These are phyloP conservation scores for Brenthis daphne DNA, from an alignment of 2,888 invertebrate species.

Conservation along the genomic window DNA sequence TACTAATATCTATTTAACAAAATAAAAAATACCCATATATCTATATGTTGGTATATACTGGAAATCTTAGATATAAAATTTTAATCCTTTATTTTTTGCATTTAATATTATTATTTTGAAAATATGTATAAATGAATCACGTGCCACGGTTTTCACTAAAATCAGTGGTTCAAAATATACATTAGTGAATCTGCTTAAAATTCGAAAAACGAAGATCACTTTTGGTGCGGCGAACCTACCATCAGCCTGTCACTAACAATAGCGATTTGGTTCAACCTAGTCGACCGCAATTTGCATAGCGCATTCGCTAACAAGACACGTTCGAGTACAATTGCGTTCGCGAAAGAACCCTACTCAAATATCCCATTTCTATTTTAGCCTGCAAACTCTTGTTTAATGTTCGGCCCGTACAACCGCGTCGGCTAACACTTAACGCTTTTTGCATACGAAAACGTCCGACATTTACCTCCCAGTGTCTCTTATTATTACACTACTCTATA, in stretches of 20 bases:
- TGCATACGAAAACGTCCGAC: slow-evolving; percentile 78
- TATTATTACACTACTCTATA: slow-evolving; percentile 76
- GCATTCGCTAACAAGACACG: slow-evolving; percentile 81
- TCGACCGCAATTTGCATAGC: slow-evolving; percentile 68
- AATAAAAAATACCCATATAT: no score
- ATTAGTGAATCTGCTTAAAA: slow-evolving; percentile 31
- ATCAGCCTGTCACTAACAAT: slow-evolving; percentile 49
- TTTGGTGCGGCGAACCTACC: slow-evolving; percentile 39
- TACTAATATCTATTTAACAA: no score
- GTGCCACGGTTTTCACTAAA: slow-evolving; percentile 1
- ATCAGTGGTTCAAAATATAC: slow-evolving; percentile 16
- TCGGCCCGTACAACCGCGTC: slow-evolving; percentile 79
- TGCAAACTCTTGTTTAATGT: slow-evolving; percentile 80
- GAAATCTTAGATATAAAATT: not conserved
- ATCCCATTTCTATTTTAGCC: slow-evolving; percentile 81
- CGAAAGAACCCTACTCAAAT: slow-evolving; percentile 82
- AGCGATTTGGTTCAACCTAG: slow-evolving; percentile 53
- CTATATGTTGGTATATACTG: no score
- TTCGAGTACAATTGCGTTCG: slow-evolving; percentile 79
- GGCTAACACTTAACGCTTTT: slow-evolving; percentile 81
- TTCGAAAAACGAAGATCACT: slow-evolving; percentile 35
- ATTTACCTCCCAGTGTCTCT: slow-evolving; percentile 72
- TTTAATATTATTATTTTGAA: not conserved
- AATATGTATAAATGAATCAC: not conserved
- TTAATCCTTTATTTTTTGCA: not conserved